Evolutionary conservation across 1,140 invertebrate species (phyloP).

Genomic region (Drosophila rhopaloa): DNA sequence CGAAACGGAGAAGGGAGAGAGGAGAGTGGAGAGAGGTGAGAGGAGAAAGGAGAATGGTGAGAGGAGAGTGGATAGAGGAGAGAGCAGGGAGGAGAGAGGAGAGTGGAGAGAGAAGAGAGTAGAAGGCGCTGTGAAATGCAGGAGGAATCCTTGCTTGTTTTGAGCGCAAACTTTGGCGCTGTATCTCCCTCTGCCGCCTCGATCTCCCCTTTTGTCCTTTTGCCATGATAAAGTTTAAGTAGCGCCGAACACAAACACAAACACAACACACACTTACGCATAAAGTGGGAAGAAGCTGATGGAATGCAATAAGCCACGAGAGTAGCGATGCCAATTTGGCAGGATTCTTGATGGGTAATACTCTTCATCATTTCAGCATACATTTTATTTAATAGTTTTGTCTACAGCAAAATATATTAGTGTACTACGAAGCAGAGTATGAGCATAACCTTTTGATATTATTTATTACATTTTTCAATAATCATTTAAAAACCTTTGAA

Average conservation of each 20-base stretch:
- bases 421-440: no score
- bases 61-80: not conserved
- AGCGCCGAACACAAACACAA: constrained; percentile 61
- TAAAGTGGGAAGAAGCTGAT: constrained; percentile 38
- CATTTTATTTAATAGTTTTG: no score
- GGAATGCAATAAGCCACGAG: constrained; percentile 37
- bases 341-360: not conserved
- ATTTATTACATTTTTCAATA: no score
- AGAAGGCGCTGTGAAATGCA: not conserved
- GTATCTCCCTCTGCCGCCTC: constrained; percentile 29
- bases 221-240: constrained; percentile 77
- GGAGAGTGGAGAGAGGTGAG: no score
- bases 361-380: no score
- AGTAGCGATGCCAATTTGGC: constrained; percentile 9
- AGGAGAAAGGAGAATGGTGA: no score
- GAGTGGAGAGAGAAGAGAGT: not conserved
- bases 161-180: constrained; percentile 60
- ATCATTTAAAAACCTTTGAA: no score
- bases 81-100: not conserved
- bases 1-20: constrained; percentile 28
- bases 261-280: constrained; percentile 44
- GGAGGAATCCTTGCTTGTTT: constrained; percentile 39
- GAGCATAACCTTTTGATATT: no score
- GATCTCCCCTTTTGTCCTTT: not conserved
- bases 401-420: no score